A percentile compares a stretch with the other conserved stretches of the same genome.
These are phyloP conservation scores for Chaetodon trifascialis DNA, from an alignment of 2,113 vertebrate genomes.

Conservation along the genomic window DNA sequence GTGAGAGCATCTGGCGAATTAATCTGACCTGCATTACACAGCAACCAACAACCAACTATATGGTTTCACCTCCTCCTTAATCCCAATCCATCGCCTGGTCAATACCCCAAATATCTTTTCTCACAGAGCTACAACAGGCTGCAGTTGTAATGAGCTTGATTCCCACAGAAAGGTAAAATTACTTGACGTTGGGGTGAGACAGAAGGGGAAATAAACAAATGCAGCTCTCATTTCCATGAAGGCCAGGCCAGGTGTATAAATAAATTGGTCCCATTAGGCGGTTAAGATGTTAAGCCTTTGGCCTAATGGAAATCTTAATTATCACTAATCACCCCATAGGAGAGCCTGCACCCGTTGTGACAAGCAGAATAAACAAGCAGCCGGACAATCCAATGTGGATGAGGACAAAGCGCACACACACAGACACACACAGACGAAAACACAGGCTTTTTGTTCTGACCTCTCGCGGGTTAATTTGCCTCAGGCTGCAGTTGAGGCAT, in stretches of 20 bases:
- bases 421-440: no score
- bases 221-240: slow-evolving; percentile 32
- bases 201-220: slow-evolving; percentile 1
- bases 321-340: slow-evolving; percentile 45
- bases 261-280: slow-evolving; percentile 53
- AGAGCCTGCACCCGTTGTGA: neutral
- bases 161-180: slow-evolving; percentile 30
- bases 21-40: neutral
- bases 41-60: neutral
- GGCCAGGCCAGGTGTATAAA: slow-evolving; percentile 32
- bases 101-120: slow-evolving; percentile 23
- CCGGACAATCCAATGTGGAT: neutral
- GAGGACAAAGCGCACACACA: slow-evolving; percentile 8
- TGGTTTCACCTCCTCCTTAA: slow-evolving; percentile 6
- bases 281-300: slow-evolving; percentile 52
- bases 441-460: slow-evolving; percentile 33
- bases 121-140: neutral
- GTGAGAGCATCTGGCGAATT: neutral
- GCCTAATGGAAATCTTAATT: slow-evolving; percentile 60
- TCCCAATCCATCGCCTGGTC: slow-evolving; percentile 3
- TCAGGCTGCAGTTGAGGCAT: slow-evolving; percentile 34
- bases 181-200: slow-evolving; percentile 11
- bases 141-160: slow-evolving; percentile 27
- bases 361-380: slow-evolving; percentile 27
- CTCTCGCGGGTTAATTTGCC: slow-evolving; percentile 39